Base-by-base conservation (phyloP, 1,140 invertebrate species). In the Artemia franciscana region DNA sequence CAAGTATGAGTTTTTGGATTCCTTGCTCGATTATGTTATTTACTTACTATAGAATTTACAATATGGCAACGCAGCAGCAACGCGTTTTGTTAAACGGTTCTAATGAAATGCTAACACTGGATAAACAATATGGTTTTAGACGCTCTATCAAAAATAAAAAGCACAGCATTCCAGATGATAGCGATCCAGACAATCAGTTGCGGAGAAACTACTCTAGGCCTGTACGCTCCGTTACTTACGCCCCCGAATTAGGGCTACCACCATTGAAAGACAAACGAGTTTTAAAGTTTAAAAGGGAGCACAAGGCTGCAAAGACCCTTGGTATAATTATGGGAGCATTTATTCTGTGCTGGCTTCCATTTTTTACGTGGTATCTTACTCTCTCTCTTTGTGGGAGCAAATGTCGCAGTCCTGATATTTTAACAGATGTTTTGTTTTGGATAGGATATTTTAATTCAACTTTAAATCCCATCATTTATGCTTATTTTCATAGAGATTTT, bases 401-500 rank as follows among this genome's bases (percentile, higher is more conserved):
- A 2, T 95, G 89, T 72, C 76, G 79, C 23, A 84, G 82, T 69
- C 91, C 91, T 1, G 80, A 88, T 27, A 78, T 88, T 30, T 80
- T 96, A 21, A 86, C 92, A 9, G 82, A 85, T 57, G 80, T 91
- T 24, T 79, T 98, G 62, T 98, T 98, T 76, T 99, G 95, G 95
- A 91, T 98, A 69, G 95, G 94, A 26, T 98, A 98, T 75, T 89
- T 92, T 71, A 98, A 98, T 74, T 96, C 91, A 5, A 91, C 91
- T 24, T 77, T 96, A 56, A 98, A 98, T 76, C 94, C 92, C 2
- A 77, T 96, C 26, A 96, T 97, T 68, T 98, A 98, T 77, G 92
- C 92, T 62, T 98, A 97, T 75, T 98, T 97, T 79, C 98, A 99
- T 74, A 80, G 91, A 62, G 95, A 98, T 74, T 99, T 98, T 76